phyloP scores from a whole-genome alignment of 2,113 vertebrate genomes.

The Beaufortia kweichowensis region DNA sequence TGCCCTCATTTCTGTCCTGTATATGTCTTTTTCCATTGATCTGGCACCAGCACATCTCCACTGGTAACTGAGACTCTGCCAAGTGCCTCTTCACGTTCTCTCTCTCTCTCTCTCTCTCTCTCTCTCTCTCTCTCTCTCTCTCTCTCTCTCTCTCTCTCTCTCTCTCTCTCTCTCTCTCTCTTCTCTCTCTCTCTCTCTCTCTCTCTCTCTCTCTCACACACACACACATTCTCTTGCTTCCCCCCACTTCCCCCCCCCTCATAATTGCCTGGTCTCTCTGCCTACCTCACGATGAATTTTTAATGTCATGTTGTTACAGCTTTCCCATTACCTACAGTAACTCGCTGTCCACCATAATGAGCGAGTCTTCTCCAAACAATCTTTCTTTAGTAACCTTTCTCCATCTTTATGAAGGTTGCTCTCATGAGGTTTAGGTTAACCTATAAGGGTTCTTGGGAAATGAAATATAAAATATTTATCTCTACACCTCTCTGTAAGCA shows the following conservation, averaged over 20 bases:
- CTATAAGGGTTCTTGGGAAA: neutral
- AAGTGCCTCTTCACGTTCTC: conserved; percentile 29
- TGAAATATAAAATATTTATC: too few relatives aligned
- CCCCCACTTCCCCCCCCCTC: conserved; percentile 4
- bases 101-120: conserved; percentile 32
- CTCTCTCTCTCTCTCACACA: conserved; percentile 16
- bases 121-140: conserved; percentile 28
- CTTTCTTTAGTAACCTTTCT: neutral
- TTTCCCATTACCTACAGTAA: conserved; percentile 36
- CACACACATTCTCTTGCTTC: neutral
- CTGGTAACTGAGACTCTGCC: conserved; percentile 36
- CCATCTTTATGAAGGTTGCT: conserved; percentile 13
- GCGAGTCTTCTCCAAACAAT: neutral
- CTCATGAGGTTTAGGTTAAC: conserved; percentile 1
- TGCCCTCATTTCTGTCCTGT: conserved; percentile 13
- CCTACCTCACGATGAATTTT: conserved; percentile 53
- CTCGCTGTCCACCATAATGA: neutral
- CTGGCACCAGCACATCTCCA: conserved; percentile 40
- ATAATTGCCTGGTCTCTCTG: conserved; percentile 34
- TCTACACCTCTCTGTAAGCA: neutral
- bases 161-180: conserved; percentile 25
- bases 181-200: conserved; percentile 27
- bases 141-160: conserved; percentile 13
- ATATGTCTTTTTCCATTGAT: conserved; percentile 11
- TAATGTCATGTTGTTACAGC: conserved; percentile 52